Conservation (phyloP, 2,113 vertebrate species). For the Chroicocephalus ridibundus region DNA sequence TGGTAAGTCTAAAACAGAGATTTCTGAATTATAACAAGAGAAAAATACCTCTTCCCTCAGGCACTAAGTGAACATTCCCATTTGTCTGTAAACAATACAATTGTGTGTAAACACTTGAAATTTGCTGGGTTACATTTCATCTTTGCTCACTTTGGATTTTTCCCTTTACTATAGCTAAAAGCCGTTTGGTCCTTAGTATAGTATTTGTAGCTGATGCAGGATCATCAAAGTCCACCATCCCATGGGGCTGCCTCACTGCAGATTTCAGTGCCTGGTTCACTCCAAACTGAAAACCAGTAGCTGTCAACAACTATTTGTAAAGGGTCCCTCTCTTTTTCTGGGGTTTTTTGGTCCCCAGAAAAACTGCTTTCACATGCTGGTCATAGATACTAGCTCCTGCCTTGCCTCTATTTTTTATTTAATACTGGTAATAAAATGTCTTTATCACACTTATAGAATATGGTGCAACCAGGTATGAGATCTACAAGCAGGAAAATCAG, state of each 20-base stretch:
- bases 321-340: background rate
- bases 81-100: conserved; percentile 20
- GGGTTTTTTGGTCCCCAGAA: too few relatives aligned
- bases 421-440: background rate
- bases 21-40: background rate
- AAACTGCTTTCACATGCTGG: background rate
- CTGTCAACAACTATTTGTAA: background rate
- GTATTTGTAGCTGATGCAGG: background rate
- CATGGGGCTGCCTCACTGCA: background rate
- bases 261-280: background rate
- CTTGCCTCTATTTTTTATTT: background rate
- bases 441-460: background rate
- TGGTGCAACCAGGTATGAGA: background rate
- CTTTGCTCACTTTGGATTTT: background rate
- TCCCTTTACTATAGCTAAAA: background rate
- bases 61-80: background rate
- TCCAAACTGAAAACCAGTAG: background rate
- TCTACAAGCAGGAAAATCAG: background rate
- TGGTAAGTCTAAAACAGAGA: background rate
- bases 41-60: background rate
- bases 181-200: background rate
- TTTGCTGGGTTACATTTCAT: background rate
- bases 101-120: background rate
- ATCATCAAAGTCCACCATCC: background rate
- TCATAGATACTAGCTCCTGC: background rate